Evolutionary conservation across 1,140 invertebrate species (phyloP).

Genomic region (Brachionus rotundiformis): DNA sequence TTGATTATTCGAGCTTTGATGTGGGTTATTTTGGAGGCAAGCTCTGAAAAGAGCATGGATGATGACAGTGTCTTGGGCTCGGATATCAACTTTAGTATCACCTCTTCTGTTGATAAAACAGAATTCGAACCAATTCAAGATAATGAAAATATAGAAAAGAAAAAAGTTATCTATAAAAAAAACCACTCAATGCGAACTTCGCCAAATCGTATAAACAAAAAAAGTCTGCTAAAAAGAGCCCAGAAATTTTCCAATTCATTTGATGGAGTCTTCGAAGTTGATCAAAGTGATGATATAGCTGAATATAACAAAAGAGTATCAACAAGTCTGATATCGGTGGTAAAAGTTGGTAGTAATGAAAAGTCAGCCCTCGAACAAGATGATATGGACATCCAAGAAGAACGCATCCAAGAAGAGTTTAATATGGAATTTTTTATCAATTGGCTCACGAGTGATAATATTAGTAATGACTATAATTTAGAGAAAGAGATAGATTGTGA

Average conservation of each 20-base stretch:
- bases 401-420: conserved; percentile 17
- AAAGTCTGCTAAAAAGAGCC: not conserved
- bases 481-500: conserved; percentile 23
- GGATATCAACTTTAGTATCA: not conserved
- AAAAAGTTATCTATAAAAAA: not conserved
- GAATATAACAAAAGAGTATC: not conserved
- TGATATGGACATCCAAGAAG: not conserved
- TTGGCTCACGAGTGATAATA: conserved; percentile 30
- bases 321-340: not conserved
- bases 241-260: not conserved
- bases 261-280: not conserved
- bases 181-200: not conserved
- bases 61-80: not conserved
- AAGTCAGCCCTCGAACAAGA: not conserved
- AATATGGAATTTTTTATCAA: conserved; percentile 45
- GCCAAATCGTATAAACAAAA: conserved; percentile 1
- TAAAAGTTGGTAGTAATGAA: not conserved
- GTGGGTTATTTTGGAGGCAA: conserved; percentile 2
- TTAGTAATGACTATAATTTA: not conserved
- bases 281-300: not conserved
- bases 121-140: not conserved
- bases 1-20: conserved; percentile 18
- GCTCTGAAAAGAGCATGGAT: not conserved
- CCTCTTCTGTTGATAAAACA: conserved; percentile 1
- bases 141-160: not conserved